These are phyloP conservation scores for Lasaia peninsularis DNA, from an alignment of 1,140 invertebrate species.

Conservation along the genomic window DNA sequence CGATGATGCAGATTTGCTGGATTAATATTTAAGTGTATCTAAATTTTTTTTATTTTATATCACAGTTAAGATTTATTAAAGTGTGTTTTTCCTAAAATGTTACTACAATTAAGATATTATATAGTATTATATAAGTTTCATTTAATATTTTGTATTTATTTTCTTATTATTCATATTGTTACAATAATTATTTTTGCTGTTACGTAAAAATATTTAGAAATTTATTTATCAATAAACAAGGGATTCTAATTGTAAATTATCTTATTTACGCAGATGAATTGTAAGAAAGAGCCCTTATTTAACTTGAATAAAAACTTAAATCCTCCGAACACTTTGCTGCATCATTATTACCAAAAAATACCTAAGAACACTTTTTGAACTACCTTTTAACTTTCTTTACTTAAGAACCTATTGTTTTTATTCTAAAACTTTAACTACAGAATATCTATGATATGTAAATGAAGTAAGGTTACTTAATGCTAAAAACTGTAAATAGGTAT, in stretches of 20 bases:
- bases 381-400: no score
- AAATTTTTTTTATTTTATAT: constrained; percentile 50
- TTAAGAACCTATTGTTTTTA: no score
- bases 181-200: background rate
- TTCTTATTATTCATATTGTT: constrained; percentile 11
- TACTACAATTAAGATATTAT: constrained; percentile 54
- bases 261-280: background rate
- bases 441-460: no score
- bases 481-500: no score
- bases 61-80: constrained; percentile 39
- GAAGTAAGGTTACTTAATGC: no score
- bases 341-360: no score
- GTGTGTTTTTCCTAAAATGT: constrained; percentile 59
- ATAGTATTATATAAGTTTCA: constrained; percentile 31
- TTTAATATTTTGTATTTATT: constrained; percentile 20
- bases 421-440: no score
- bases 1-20: constrained; percentile 46
- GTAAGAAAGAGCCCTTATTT: no score
- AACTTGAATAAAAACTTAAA: no score
- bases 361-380: no score
- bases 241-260: background rate
- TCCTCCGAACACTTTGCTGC: no score
- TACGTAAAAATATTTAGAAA: background rate
- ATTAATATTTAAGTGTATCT: constrained; percentile 47
- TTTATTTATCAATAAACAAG: background rate